These are phyloP conservation scores for Pteropus rufus DNA, from an alignment of 2,797 vertebrate genomes.

Conservation along the genomic window DNA sequence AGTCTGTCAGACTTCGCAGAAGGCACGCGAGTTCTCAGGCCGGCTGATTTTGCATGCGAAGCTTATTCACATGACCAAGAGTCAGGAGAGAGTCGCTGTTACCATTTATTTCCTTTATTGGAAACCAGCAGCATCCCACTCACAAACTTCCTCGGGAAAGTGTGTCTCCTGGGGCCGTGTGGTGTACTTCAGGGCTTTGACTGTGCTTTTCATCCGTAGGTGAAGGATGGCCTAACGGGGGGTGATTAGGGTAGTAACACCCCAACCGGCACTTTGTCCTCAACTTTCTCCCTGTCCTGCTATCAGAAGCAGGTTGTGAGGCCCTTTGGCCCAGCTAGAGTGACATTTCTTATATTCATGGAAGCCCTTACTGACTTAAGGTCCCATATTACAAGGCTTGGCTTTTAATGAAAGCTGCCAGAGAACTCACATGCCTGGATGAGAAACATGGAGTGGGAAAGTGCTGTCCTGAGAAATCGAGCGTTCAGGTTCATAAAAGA, in stretches of 20 bases:
- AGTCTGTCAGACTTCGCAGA: not conserved
- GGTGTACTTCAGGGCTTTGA: not conserved
- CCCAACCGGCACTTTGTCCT: not conserved
- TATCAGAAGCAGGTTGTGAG: not conserved
- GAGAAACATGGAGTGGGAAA: not conserved
- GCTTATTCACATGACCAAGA: not conserved
- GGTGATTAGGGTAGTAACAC: not conserved
- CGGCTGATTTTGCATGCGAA: not conserved
- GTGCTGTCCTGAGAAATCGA: not conserved
- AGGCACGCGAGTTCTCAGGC: fast-evolving
- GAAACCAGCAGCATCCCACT: not conserved
- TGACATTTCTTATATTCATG: not conserved
- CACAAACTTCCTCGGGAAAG: not conserved
- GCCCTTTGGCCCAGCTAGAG: not conserved
- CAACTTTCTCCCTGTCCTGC: not conserved
- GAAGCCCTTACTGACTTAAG: not conserved
- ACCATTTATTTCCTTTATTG: not conserved
- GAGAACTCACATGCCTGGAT: not conserved
- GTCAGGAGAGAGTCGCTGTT: not conserved
- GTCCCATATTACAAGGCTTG: not conserved
- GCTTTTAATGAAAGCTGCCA: not conserved
- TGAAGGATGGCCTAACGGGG: not conserved
- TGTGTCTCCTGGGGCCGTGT: not conserved
- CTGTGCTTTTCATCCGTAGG: not conserved
- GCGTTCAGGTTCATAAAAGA: not conserved